Conservation (phyloP, 2,888 invertebrate species). For the Pharmacophagus antenor region DNA sequence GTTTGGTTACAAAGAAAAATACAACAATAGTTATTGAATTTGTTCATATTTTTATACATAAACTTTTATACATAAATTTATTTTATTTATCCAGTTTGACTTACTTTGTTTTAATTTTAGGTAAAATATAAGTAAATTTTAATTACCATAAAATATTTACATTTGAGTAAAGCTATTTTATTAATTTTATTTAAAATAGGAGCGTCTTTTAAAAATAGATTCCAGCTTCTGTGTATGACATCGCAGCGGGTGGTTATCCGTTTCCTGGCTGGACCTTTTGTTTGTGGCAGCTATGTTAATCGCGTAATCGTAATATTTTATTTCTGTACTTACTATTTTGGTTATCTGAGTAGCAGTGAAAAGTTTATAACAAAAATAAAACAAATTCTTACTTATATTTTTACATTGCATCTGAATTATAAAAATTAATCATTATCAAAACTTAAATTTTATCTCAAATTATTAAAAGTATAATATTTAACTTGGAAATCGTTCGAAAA, state of each 20-base stretch:
- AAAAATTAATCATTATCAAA: too few relatives aligned
- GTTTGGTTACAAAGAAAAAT: too few relatives aligned
- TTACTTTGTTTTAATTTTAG: not conserved
- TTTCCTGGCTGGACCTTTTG: conserved; percentile 19
- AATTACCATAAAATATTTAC: not conserved
- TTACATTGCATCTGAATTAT: too few relatives aligned
- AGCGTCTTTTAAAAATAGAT: not conserved
- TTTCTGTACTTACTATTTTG: not conserved
- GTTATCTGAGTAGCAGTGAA: conserved; percentile 3
- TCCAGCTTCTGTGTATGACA: conserved; percentile 13
- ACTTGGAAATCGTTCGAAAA: too few relatives aligned
- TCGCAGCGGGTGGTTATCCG: conserved; percentile 21
- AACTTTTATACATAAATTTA: too few relatives aligned
- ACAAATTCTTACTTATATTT: too few relatives aligned
- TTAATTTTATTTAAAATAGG: not conserved
- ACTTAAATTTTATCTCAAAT: too few relatives aligned
- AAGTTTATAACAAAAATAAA: too few relatives aligned
- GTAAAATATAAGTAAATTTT: not conserved
- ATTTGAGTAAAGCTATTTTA: conserved; percentile 20
- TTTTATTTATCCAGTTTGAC: too few relatives aligned
- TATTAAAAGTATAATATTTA: too few relatives aligned
- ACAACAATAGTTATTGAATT: too few relatives aligned
- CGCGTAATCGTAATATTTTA: conserved; percentile 12
- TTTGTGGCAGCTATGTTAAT: conserved; percentile 15
- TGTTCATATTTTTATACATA: too few relatives aligned